Percentiles rank a stretch among this genome's conserved stretches.
Evolutionary conservation across 2,888 invertebrate species (phyloP).

Genomic region (Pogonocherus hispidulus): DNA sequence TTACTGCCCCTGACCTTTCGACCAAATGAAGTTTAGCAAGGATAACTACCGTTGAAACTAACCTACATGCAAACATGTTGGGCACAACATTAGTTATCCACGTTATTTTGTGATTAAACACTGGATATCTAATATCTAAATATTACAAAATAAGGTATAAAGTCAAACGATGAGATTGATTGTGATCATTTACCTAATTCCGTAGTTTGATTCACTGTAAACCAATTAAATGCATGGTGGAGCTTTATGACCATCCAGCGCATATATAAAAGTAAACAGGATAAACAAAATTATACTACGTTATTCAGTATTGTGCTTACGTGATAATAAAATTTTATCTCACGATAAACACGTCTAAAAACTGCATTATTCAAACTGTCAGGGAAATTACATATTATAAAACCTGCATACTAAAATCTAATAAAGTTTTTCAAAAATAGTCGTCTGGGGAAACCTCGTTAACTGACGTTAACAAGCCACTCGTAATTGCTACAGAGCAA

Average conservation of each 20-base stretch:
- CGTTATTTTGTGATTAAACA: too few relatives aligned
- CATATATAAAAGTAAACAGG: neutral
- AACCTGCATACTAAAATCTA: slow-evolving; percentile 29
- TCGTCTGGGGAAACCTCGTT: slow-evolving; percentile 16
- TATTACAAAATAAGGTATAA: too few relatives aligned
- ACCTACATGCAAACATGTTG: too few relatives aligned
- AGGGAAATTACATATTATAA: slow-evolving; percentile 25
- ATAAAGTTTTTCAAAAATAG: slow-evolving; percentile 29
- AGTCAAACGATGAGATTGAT: too few relatives aligned
- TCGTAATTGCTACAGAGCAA: slow-evolving; percentile 15
- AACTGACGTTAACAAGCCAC: slow-evolving; percentile 29
- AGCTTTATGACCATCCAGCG: neutral
- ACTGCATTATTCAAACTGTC: slow-evolving; percentile 27
- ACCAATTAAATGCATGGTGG: too few relatives aligned
- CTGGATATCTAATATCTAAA: too few relatives aligned
- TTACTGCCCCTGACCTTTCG: too few relatives aligned
- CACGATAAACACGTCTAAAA: slow-evolving; percentile 23
- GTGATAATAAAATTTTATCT: slow-evolving; percentile 3
- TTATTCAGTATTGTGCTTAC: neutral
- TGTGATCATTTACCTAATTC: too few relatives aligned
- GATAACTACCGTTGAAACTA: too few relatives aligned
- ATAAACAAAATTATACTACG: neutral
- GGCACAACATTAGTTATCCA: too few relatives aligned
- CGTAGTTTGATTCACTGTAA: too few relatives aligned
- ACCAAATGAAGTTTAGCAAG: too few relatives aligned